phyloP scores from a whole-genome alignment of 2,797 vertebrate species.

The Falco naumanni region DNA sequence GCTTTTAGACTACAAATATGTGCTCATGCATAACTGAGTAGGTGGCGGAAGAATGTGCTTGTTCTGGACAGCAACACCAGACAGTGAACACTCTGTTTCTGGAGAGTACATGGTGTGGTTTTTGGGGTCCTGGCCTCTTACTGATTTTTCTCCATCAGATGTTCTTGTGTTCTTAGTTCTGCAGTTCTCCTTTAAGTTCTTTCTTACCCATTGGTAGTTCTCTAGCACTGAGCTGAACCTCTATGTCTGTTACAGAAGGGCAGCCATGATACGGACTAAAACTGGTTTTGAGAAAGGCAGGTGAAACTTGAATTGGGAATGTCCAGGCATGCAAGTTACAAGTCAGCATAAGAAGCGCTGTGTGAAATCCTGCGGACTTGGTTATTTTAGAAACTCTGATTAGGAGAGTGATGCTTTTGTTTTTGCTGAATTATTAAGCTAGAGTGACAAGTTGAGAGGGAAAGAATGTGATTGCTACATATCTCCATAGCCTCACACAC shows the following conservation, averaged over 20 bases:
- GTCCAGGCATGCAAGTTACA: background rate
- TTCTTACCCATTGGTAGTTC: background rate
- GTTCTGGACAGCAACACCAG: background rate
- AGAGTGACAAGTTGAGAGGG: background rate
- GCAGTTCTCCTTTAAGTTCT: background rate
- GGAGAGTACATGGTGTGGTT: accelerated
- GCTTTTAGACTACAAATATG: background rate
- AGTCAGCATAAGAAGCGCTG: background rate
- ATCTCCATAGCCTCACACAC: background rate
- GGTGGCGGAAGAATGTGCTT: background rate
- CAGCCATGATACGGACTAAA: background rate
- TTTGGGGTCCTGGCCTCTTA: background rate
- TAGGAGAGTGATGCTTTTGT: background rate
- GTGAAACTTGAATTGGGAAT: background rate
- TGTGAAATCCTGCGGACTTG: background rate
- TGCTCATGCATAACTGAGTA: background rate
- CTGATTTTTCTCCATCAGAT: background rate
- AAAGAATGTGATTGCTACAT: background rate
- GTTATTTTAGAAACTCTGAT: background rate
- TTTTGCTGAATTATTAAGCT: background rate
- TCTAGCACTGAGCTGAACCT: background rate
- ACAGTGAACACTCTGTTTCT: background rate
- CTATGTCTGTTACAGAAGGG: background rate
- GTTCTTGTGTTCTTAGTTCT: background rate
- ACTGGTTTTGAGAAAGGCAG: background rate